Conservation (phyloP, 2,113 vertebrate genomes). For the Cryptotis parvus region DNA sequence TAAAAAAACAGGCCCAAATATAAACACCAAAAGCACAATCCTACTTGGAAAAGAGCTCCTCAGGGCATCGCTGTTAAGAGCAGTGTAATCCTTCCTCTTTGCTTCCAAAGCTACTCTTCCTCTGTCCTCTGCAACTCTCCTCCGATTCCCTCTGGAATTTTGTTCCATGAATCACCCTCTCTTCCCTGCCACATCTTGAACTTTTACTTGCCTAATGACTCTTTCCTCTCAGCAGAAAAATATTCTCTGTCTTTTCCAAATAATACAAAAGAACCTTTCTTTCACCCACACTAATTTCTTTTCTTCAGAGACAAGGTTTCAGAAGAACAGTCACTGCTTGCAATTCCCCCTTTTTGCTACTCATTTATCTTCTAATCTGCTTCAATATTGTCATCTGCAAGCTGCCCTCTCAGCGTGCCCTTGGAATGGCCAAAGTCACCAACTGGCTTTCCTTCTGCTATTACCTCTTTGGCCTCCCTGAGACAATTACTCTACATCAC, state of each 20-base stretch:
- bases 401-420: not conserved
- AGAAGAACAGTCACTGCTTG: constrained; percentile 5
- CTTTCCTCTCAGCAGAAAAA: constrained; percentile 45
- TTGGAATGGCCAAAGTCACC: constrained; percentile 1
- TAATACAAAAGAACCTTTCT: constrained; percentile 41
- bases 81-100: not conserved
- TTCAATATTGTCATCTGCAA: constrained; percentile 25
- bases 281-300: constrained; percentile 39
- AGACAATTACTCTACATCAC: constrained; percentile 43
- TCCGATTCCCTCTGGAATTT: constrained; percentile 16
- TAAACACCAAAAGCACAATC: constrained; percentile 9
- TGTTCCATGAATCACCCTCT: constrained; percentile 30
- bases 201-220: constrained; percentile 35
- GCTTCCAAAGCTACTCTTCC: constrained; percentile 28
- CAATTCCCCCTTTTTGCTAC: not conserved
- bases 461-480: constrained; percentile 29
- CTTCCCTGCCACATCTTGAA: not conserved
- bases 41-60: not conserved
- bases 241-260: constrained; percentile 55
- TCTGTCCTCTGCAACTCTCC: not conserved
- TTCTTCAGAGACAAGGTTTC: constrained; percentile 50
- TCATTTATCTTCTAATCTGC: not conserved
- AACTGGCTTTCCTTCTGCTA: not conserved
- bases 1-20: not conserved
- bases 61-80: not conserved